Conservation (phyloP, 2,888 invertebrate genomes). For the Silvanus unidentatus region DNA sequence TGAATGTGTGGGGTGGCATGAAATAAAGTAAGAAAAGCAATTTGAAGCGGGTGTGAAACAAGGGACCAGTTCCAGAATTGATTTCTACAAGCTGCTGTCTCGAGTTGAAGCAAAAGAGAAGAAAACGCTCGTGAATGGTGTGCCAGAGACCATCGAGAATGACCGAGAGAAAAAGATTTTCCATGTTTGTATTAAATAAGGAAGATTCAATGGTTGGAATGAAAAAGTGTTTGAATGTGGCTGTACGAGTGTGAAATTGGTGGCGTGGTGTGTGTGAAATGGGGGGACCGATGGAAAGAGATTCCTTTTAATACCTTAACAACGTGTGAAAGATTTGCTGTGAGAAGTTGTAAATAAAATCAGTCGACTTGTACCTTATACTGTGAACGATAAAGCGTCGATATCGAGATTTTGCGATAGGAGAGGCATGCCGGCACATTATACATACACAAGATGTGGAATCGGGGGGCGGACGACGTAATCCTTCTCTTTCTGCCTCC, state of each 20-base stretch:
- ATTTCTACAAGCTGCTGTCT: constrained; percentile 39
- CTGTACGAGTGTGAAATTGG: no score
- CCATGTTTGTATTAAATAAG: constrained; percentile 27
- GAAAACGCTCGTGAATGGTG: constrained; percentile 15
- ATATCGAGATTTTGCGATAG: constrained; percentile 19
- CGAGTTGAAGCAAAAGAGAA: constrained; percentile 17
- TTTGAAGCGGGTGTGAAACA: constrained; percentile 39
- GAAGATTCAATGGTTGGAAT: constrained; percentile 19
- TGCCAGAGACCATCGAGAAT: constrained; percentile 26
- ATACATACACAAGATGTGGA: constrained; percentile 11
- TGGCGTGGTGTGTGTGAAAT: neutral
- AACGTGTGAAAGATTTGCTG: neutral
- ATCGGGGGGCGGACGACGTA: constrained; percentile 12
- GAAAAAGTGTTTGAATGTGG: neutral
- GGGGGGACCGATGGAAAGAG: neutral
- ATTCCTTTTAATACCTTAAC: neutral
- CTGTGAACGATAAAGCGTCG: constrained; percentile 14
- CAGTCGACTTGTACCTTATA: constrained; percentile 12
- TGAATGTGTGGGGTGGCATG: constrained; percentile 27
- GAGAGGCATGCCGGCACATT: constrained; percentile 14
- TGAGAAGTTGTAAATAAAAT: constrained; percentile 13
- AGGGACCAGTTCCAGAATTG: constrained; percentile 36
- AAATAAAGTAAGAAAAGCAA: constrained; percentile 43
- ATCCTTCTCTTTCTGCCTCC: constrained; percentile 9
- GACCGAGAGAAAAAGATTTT: constrained; percentile 33